Conservation (phyloP, 1,140 invertebrate species). For the Philaenus spumarius region DNA sequence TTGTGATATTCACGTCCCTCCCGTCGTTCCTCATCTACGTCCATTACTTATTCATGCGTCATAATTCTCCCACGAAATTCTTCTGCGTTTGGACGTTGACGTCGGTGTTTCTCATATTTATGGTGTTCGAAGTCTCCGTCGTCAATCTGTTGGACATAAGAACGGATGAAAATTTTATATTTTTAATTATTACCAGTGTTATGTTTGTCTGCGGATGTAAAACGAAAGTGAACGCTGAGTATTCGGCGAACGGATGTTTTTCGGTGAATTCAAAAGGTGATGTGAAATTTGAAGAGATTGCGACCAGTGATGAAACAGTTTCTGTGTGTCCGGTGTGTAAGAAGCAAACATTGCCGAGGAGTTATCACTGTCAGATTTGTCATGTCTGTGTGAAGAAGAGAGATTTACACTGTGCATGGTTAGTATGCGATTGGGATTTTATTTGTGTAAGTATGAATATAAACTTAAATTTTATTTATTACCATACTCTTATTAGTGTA, state of each 20-base stretch:
- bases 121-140: conserved; percentile 56
- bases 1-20: conserved; percentile 51
- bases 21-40: conserved; percentile 53
- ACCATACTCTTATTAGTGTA: too few species aligned
- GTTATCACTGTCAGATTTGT: conserved; percentile 40
- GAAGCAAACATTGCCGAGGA: conserved; percentile 27
- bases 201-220: conserved; percentile 35
- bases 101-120: conserved; percentile 52
- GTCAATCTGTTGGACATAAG: conserved; percentile 57
- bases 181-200: conserved; percentile 48
- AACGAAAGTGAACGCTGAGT: conserved; percentile 39
- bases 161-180: conserved; percentile 55
- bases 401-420: conserved; percentile 48
- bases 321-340: conserved; percentile 29
- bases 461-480: too few species aligned
- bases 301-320: conserved; percentile 8
- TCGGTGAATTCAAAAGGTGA: conserved; percentile 38
- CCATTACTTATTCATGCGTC: conserved; percentile 50
- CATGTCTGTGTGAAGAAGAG: conserved; percentile 39
- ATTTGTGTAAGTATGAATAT: too few species aligned
- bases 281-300: conserved; percentile 29
- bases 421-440: too few species aligned
- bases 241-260: too few species aligned
- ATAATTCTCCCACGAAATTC: conserved; percentile 55
- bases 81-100: conserved; percentile 59